phyloP scores from a whole-genome alignment of 2,797 vertebrate genomes.

The Hydrophis major region DNA sequence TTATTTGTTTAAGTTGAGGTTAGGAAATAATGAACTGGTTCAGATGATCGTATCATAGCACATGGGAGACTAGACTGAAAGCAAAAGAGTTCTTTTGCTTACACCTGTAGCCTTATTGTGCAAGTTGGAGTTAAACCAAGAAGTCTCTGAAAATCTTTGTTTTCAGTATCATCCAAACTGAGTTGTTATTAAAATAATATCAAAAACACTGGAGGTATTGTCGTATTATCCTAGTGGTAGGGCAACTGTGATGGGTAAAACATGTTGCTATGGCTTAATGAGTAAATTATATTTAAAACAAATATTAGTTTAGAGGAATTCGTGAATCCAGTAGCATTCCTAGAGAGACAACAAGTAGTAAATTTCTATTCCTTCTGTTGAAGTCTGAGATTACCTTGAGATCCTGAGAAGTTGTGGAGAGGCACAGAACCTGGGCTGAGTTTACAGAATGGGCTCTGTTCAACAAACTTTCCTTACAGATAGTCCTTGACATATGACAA shows the following conservation, averaged over 20 bases:
- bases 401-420: neutral
- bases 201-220: neutral
- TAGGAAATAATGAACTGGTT: constrained; percentile 10
- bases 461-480: neutral
- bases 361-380: neutral
- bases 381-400: neutral
- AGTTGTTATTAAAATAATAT: neutral
- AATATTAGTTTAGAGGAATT: neutral
- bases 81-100: neutral
- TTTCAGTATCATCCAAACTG: neutral
- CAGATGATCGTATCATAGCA: neutral
- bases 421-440: neutral
- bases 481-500: neutral
- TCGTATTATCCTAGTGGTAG: neutral
- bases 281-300: neutral
- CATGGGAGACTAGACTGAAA: neutral
- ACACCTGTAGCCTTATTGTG: neutral
- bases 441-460: neutral
- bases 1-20: neutral
- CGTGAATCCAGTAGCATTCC: neutral
- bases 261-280: neutral
- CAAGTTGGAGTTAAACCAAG: neutral
- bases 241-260: neutral
- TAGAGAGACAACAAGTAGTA: neutral
- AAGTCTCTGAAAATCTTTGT: neutral